Evolutionary conservation across 2,797 vertebrate species (phyloP), one percentile per base, ranked within the genome.

Genomic region (Lacerta agilis): DNA sequence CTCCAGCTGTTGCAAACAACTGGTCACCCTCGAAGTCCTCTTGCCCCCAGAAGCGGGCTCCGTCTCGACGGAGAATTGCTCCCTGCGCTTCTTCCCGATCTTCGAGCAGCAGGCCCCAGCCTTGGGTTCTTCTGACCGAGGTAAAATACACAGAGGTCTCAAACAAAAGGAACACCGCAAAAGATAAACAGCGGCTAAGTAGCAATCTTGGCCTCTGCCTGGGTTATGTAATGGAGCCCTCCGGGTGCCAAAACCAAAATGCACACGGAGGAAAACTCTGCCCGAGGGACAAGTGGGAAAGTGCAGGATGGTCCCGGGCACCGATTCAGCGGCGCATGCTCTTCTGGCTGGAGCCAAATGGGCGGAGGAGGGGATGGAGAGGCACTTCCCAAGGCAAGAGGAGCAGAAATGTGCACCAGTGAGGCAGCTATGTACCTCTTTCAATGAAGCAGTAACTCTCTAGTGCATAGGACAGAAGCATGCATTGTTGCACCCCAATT

Each of bases 201-300:
- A 72, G 49, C 77, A 92, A 89, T 75, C 73, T 91, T 93, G 38
- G 58, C 87, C 79, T 91, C 93, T 93, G 78, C 29, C 1, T 92
- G 92, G 92, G 67, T 72, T 93, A 33, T 93, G 93, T 76, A 93
- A 95, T 94, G 90, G 27, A 79, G 87, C 85, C 76, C 84, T 69
- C 36, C 81, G 25, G 88, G 75, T 86, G 64, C 88, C 89, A 91
- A 93, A 95, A 90, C 61, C 75, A 90, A 95, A 92, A 89, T 91
- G 89, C 89, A 93, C 85, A 93, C 80, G 90, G 89, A 88, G 66
- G 92, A 92, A 94, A 95, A 72, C 38, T 86, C 45, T 92, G 84
- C 75, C n/a, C 45, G 85, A 89, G 89, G 71, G 87, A 92, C 91
- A 92, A 89, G 83, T 87, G 77, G 38, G 91, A 87, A 86, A 27